Conservation (phyloP, 2,113 vertebrate genomes). For the Alligator sinensis region DNA sequence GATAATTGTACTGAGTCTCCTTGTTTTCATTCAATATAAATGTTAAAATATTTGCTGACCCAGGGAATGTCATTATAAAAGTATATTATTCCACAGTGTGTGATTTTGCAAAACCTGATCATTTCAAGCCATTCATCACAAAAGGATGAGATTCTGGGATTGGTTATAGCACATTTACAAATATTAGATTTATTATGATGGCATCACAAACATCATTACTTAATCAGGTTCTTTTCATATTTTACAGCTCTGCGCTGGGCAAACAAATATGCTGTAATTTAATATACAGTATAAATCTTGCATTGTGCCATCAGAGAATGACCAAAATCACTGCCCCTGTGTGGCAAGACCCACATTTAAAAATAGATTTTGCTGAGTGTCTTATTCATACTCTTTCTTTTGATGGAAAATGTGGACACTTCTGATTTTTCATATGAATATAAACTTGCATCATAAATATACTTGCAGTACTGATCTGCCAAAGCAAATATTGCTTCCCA, state of each 20-base stretch:
- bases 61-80: not conserved
- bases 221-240: not conserved
- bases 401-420: not conserved
- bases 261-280: not conserved
- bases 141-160: not conserved
- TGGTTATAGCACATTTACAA: not conserved
- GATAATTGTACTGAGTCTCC: not conserved
- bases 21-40: not conserved
- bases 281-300: not conserved
- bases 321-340: not conserved
- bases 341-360: not conserved
- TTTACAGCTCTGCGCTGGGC: not conserved
- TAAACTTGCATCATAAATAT: not conserved
- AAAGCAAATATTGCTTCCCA: not conserved
- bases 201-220: not conserved
- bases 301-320: not conserved
- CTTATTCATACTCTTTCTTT: not conserved
- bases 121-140: not conserved
- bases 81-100: not conserved
- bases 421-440: not conserved
- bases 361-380: rapidly evolving
- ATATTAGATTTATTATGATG: not conserved
- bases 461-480: not conserved
- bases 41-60: not conserved
- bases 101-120: not conserved